These are phyloP conservation scores for Tachina grossa DNA, from an alignment of 2,888 invertebrate species.

Conservation along the genomic window DNA sequence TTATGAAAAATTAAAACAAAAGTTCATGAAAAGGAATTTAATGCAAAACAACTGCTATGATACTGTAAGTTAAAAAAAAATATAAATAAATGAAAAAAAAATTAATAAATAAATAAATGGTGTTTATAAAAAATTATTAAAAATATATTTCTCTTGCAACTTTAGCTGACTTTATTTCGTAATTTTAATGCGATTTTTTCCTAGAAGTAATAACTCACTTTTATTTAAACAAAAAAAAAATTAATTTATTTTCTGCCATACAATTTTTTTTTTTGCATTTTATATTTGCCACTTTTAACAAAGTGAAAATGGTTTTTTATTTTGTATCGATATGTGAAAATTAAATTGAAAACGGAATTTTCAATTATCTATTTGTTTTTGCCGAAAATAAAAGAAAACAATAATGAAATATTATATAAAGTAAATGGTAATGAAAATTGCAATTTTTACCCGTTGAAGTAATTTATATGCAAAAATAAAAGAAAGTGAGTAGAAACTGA, in stretches of 20 bases:
- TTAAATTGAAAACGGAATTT: no score
- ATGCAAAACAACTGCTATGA: slow-evolving; percentile 6
- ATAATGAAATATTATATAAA: no score
- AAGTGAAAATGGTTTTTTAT: background rate
- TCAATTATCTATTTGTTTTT: no score
- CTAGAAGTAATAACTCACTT: background rate
- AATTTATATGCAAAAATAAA: no score
- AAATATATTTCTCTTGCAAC: background rate
- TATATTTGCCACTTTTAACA: background rate
- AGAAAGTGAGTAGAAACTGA: no score
- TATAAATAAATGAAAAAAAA: no score
- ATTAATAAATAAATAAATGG: background rate
- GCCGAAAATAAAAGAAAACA: no score
- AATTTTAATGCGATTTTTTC: background rate
- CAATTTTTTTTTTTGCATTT: slow-evolving; percentile 52
- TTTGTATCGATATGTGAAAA: background rate
- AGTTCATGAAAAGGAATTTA: background rate
- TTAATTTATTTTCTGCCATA: slow-evolving; percentile 19
- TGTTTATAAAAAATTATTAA: background rate
- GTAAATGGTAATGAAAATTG: no score
- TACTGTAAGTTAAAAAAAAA: background rate
- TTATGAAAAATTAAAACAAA: slow-evolving; percentile 32
- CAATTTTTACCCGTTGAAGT: no score
- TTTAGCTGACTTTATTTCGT: no score
- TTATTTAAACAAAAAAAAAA: no score